Conservation (phyloP, 2,888 invertebrate genomes). For the Rapana venosa region DNA sequence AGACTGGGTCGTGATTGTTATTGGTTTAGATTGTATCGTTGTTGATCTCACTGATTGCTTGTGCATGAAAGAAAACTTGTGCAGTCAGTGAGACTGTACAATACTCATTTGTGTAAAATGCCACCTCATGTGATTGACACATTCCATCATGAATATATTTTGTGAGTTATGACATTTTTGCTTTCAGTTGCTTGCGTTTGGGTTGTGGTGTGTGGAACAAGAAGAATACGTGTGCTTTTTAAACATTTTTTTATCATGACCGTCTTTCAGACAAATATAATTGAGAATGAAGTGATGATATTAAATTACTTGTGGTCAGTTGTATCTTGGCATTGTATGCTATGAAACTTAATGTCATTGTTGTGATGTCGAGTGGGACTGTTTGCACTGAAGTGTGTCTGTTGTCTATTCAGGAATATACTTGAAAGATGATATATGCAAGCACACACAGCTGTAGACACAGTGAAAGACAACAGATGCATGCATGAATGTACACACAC, state of each 20-base stretch:
- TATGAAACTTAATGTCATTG: too few species aligned
- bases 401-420: too few species aligned
- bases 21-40: background rate
- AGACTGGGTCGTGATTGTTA: background rate
- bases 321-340: background rate
- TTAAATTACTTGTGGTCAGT: background rate
- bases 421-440: background rate
- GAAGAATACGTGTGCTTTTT: background rate
- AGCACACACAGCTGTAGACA: background rate
- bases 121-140: background rate
- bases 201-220: background rate
- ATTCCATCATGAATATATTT: background rate
- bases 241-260: background rate
- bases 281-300: background rate
- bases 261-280: background rate
- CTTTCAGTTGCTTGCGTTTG: background rate
- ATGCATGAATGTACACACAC: background rate
- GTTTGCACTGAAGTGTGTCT: too few species aligned
- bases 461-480: background rate
- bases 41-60: background rate
- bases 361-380: too few species aligned
- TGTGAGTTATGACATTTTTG: background rate
- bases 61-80: background rate
- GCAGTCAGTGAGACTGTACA: constrained; percentile 11
- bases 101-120: background rate